Conservation (phyloP, 2,888 invertebrate genomes). For the Patella caerulea region DNA sequence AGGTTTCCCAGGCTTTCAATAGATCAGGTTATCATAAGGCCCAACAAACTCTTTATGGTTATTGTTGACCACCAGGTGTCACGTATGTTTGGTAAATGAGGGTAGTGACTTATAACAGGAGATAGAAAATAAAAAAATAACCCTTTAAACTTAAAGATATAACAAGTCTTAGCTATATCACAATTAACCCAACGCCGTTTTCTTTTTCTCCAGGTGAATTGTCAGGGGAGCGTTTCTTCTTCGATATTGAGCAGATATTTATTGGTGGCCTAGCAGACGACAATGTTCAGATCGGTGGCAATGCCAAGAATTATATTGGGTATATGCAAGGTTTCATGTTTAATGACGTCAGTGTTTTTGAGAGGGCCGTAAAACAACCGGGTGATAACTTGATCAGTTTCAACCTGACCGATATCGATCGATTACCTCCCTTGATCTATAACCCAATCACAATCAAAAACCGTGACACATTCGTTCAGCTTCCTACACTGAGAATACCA, state of each 20-base stretch:
- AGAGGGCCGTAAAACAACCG: slow-evolving; percentile 28
- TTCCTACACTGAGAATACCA: slow-evolving; percentile 42
- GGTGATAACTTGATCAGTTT: slow-evolving; percentile 26
- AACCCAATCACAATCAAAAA: slow-evolving; percentile 56
- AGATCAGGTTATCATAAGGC: too few relatives aligned
- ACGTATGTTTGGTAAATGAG: too few relatives aligned
- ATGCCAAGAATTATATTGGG: slow-evolving; percentile 50
- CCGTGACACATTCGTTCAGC: slow-evolving; percentile 42
- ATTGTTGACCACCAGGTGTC: too few relatives aligned
- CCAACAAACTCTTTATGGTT: too few relatives aligned
- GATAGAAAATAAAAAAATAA: too few relatives aligned
- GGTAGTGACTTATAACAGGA: too few relatives aligned
- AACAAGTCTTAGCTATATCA: too few relatives aligned
- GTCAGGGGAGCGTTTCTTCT: slow-evolving; percentile 49
- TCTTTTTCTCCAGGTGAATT: slow-evolving; percentile 42
- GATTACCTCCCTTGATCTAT: slow-evolving; percentile 44
- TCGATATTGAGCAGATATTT: slow-evolving; percentile 50
- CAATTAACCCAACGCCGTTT: neutral
- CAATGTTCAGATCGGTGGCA: slow-evolving; percentile 19
- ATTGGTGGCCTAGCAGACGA: slow-evolving; percentile 45
- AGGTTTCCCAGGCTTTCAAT: too few relatives aligned
- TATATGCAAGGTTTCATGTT: slow-evolving; percentile 59
- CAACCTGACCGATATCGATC: slow-evolving; percentile 38
- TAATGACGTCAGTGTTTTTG: slow-evolving; percentile 51
- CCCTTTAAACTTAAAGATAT: too few relatives aligned